Percentiles rank a stretch among this genome's conserved stretches.
Conservation (phyloP, 1,140 invertebrate species). For the Heliconius nattereri region DNA sequence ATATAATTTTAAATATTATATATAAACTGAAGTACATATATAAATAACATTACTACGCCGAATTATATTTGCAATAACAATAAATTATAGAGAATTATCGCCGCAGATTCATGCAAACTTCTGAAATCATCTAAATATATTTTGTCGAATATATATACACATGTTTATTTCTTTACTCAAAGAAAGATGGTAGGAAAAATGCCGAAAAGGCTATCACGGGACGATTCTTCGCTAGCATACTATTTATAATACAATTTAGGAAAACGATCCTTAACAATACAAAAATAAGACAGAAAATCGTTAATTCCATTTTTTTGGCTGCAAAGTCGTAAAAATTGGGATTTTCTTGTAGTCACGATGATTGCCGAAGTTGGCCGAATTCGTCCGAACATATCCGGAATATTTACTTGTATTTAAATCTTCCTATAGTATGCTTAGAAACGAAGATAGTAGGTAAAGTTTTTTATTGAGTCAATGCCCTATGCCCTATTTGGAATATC, state of each 20-base stretch:
- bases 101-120: constrained; percentile 30
- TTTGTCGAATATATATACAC: constrained; percentile 40
- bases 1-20: background rate
- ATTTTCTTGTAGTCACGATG: constrained; percentile 61
- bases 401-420: constrained; percentile 37
- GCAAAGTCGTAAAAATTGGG: constrained; percentile 62
- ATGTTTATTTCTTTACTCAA: constrained; percentile 65
- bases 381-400: constrained; percentile 48
- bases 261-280: constrained; percentile 37
- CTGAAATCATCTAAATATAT: constrained; percentile 27
- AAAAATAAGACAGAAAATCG: constrained; percentile 23
- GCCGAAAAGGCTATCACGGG: constrained; percentile 65
- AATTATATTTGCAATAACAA: background rate
- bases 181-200: constrained; percentile 71
- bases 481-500: background rate
- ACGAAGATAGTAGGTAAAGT: constrained; percentile 31
- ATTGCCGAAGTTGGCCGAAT: constrained; percentile 56
- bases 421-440: constrained; percentile 33
- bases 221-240: constrained; percentile 56
- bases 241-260: constrained; percentile 5
- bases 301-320: constrained; percentile 35
- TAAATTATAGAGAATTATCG: constrained; percentile 4
- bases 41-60: background rate
- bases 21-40: background rate
- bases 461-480: constrained; percentile 36